Evolutionary conservation across 2,797 vertebrate genomes (phyloP).

Genomic region (Phoebastria nigripes): DNA sequence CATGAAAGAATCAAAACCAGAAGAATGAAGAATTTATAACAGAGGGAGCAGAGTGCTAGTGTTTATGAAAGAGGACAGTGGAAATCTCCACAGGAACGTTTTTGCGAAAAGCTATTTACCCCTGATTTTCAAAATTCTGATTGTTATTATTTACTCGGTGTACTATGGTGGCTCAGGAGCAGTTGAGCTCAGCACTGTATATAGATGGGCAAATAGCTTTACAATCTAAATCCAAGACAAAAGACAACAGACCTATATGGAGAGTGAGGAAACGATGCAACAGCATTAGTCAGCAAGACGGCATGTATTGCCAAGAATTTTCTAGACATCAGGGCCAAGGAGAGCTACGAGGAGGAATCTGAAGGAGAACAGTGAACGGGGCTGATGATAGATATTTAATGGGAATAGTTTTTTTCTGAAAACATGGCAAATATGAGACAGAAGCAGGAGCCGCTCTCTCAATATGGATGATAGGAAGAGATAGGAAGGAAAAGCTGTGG

Average conservation of each 20-base stretch:
- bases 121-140: not conserved
- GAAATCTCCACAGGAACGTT: not conserved
- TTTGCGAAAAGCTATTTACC: not conserved
- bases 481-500: not conserved
- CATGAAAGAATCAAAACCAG: slow-evolving; percentile 16
- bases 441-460: not conserved
- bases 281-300: slow-evolving; percentile 23
- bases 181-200: not conserved
- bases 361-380: not conserved
- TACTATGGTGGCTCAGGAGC: not conserved
- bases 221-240: not conserved
- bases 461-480: not conserved
- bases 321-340: slow-evolving; percentile 16
- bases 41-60: not conserved
- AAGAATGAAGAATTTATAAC: not conserved
- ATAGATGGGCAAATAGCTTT: not conserved
- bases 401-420: not conserved
- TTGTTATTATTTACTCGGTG: not conserved
- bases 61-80: not conserved
- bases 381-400: not conserved
- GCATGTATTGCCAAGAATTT: slow-evolving; percentile 28
- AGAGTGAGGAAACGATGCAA: not conserved
- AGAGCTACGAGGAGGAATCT: not conserved
- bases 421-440: not conserved
- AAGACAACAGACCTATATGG: not conserved